phyloP scores from a whole-genome alignment of 2,888 invertebrate species.

The Pseudanteris insignis region DNA sequence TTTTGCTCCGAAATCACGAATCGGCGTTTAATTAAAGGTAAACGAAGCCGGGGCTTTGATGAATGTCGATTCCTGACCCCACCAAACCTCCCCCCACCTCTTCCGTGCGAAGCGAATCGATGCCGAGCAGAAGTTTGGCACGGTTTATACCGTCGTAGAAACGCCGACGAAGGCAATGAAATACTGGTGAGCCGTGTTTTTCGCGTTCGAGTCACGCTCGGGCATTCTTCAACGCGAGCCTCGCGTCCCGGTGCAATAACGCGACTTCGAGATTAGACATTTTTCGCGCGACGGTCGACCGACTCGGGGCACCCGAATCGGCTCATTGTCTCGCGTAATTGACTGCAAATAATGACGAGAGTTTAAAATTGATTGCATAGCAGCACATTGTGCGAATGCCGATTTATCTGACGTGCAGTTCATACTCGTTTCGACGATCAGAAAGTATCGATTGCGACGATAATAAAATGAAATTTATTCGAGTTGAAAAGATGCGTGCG shows the following conservation, averaged over 20 bases:
- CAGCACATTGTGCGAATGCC: constrained; percentile 3
- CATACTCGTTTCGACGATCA: constrained; percentile 9
- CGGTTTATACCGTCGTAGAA: constrained; percentile 11
- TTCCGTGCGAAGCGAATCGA: too few relatives aligned
- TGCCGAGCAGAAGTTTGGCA: too few relatives aligned
- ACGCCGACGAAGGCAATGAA: constrained; percentile 40
- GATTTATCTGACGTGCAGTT: constrained; percentile 2
- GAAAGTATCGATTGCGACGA: constrained; percentile 18
- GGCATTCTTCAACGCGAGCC: constrained; percentile 37
- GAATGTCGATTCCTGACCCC: too few relatives aligned
- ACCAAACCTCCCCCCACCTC: too few relatives aligned
- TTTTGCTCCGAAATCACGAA: too few relatives aligned
- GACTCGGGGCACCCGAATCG: constrained; percentile 10
- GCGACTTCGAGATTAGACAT: constrained; percentile 37
- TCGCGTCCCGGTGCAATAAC: constrained; percentile 25
- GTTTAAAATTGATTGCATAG: constrained; percentile 14
- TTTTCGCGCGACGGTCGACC: constrained; percentile 15
- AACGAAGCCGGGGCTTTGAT: too few relatives aligned
- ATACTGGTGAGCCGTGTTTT: constrained; percentile 27
- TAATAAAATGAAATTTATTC: constrained; percentile 23
- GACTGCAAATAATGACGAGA: constrained; percentile 16
- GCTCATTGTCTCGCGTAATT: constrained; percentile 12
- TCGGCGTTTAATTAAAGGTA: not conserved
- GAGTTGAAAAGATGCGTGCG: constrained; percentile 4
- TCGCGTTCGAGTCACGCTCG: constrained; percentile 36